Conservation (phyloP, 2,797 vertebrate species). For the Botia almorhae region DNA sequence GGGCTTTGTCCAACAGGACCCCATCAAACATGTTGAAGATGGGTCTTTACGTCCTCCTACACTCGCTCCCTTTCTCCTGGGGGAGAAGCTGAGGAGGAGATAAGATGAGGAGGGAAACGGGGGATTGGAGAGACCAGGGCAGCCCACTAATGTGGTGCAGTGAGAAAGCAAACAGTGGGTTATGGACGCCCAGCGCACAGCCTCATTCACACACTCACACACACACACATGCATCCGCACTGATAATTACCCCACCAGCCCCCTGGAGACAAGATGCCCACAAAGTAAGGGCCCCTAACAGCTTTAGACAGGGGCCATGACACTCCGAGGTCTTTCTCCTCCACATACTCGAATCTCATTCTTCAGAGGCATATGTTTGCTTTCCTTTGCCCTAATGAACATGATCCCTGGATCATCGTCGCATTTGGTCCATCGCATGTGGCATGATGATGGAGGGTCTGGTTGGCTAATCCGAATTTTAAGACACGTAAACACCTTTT, state of each 20-base stretch:
- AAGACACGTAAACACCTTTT: too few relatives aligned
- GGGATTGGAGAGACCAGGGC: slow-evolving; percentile 32
- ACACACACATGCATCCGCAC: slow-evolving; percentile 62
- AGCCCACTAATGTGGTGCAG: slow-evolving; percentile 46
- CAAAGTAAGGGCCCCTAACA: slow-evolving; percentile 70
- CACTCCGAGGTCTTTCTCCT: slow-evolving; percentile 65
- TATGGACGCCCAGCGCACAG: slow-evolving; percentile 27
- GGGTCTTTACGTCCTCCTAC: slow-evolving; percentile 69
- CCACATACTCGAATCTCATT: slow-evolving; percentile 56
- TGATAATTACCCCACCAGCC: slow-evolving; percentile 74
- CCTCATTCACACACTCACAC: slow-evolving; percentile 57
- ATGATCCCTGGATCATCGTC: slow-evolving; percentile 59
- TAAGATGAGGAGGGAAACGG: slow-evolving; percentile 27
- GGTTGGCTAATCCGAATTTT: too few relatives aligned
- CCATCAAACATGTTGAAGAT: slow-evolving; percentile 73
- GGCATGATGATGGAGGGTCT: too few relatives aligned
- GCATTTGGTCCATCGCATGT: slow-evolving; percentile 25
- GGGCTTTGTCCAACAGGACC: slow-evolving; percentile 78
- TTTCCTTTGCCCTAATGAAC: slow-evolving; percentile 72
- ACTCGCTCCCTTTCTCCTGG: slow-evolving; percentile 64
- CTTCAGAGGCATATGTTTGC: slow-evolving; percentile 72
- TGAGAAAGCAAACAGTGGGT: slow-evolving; percentile 53
- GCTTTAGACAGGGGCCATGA: slow-evolving; percentile 73
- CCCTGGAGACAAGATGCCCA: slow-evolving; percentile 69
- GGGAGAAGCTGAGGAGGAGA: slow-evolving; percentile 44